Percentiles rank a stretch among this genome's conserved stretches.
These are phyloP conservation scores for Elgaria multicarinata DNA, from an alignment of 2,113 vertebrate genomes.

Conservation along the genomic window DNA sequence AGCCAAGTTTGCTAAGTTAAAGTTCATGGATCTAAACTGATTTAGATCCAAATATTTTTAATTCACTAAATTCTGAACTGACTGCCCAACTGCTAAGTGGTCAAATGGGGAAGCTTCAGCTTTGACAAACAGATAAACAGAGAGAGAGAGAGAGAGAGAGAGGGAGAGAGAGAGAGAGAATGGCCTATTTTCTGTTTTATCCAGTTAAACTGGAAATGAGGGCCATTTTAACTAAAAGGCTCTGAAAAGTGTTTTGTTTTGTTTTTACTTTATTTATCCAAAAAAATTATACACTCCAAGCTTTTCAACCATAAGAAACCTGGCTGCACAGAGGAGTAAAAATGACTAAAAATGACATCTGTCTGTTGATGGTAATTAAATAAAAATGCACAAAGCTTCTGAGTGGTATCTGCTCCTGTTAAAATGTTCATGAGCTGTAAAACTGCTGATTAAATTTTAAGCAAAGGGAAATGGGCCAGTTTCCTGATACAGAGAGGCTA, in stretches of 20 bases:
- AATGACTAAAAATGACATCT: constrained; percentile 74
- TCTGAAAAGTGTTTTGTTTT: constrained; percentile 60
- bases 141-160: not conserved
- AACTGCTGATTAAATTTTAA: constrained; percentile 83
- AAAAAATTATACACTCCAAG: constrained; percentile 45
- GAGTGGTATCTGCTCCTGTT: constrained; percentile 71
- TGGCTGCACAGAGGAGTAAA: constrained; percentile 39
- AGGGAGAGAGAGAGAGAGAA: not conserved
- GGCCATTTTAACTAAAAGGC: constrained; percentile 43
- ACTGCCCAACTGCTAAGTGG: not conserved
- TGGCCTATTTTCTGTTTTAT: not conserved
- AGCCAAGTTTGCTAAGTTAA: not conserved
- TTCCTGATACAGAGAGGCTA: constrained; percentile 54
- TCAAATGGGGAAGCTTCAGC: not conserved
- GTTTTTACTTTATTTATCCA: constrained; percentile 66
- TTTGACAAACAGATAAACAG: not conserved
- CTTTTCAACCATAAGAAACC: constrained; percentile 62
- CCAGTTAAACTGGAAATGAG: constrained; percentile 58
- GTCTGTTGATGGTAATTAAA: constrained; percentile 76
- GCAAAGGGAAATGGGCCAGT: constrained; percentile 68
- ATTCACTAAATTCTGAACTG: not conserved
- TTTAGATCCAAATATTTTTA: not conserved
- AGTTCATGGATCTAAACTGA: not conserved
- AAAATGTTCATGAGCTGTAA: constrained; percentile 81
- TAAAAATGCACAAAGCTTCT: constrained; percentile 72